phyloP scores from a whole-genome alignment of 2,888 invertebrate species.

The Melanotus villosus region DNA sequence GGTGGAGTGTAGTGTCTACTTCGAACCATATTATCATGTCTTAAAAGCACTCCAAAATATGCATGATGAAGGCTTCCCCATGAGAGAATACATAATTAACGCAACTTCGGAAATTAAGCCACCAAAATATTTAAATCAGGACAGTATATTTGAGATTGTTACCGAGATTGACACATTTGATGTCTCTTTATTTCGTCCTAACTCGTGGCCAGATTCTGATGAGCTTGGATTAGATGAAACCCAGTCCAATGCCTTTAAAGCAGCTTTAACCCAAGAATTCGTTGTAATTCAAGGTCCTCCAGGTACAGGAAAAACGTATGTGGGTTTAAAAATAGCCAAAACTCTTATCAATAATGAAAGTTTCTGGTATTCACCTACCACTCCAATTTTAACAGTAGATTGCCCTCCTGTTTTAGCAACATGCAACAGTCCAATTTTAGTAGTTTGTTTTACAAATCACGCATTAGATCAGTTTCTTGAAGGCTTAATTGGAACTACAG shows the following conservation, averaged over 20 bases:
- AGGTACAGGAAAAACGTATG: slow-evolving; percentile 88
- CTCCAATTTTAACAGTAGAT: too few species aligned
- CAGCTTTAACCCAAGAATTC: slow-evolving; percentile 80
- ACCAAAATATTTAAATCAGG: slow-evolving; percentile 65
- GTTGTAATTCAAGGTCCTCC: slow-evolving; percentile 90
- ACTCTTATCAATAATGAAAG: slow-evolving; percentile 74
- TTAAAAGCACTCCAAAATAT: slow-evolving; percentile 77
- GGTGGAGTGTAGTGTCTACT: slow-evolving; percentile 85
- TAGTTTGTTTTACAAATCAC: slow-evolving; percentile 89
- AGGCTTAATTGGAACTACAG: slow-evolving; percentile 74
- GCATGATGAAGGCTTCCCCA: slow-evolving; percentile 73
- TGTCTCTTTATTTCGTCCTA: not conserved
- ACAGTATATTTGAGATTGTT: slow-evolving; percentile 34
- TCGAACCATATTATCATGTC: slow-evolving; percentile 85
- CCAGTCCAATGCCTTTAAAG: slow-evolving; percentile 78
- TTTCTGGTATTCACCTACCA: slow-evolving; percentile 60
- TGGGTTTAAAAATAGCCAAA: slow-evolving; percentile 83
- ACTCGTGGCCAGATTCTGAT: slow-evolving; percentile 49
- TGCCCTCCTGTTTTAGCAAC: too few species aligned
- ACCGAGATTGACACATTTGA: slow-evolving; percentile 27
- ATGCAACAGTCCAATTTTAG: slow-evolving; percentile 79
- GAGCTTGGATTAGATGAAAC: slow-evolving; percentile 74
- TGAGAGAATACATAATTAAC: slow-evolving; percentile 78
- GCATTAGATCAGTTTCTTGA: slow-evolving; percentile 90
- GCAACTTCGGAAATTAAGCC: slow-evolving; percentile 62